Evolutionary conservation across 53 echinoderm and acorn worm genomes (phyloP).

Genomic region (Patiria pectinifera): DNA sequence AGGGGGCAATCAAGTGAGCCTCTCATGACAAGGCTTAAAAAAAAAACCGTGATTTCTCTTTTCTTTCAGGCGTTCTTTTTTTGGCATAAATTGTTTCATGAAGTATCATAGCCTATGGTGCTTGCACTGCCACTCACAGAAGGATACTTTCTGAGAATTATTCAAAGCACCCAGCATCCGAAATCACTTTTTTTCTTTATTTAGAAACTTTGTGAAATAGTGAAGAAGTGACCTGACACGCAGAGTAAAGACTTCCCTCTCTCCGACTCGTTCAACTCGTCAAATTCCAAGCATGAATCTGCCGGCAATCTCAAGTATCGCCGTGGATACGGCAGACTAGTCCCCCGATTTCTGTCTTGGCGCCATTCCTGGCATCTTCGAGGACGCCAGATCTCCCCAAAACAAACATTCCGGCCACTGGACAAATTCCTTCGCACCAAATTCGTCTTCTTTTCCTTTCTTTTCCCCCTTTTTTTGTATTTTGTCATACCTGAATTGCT

Average conservation of each 20-base stretch:
- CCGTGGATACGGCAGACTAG: conserved; percentile 18
- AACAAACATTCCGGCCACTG: conserved; percentile 37
- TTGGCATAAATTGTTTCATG: too few relatives aligned
- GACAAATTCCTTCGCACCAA: too few relatives aligned
- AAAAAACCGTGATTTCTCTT: too few relatives aligned
- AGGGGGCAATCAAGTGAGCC: too few relatives aligned
- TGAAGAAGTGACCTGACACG: background rate
- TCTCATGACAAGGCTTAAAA: too few relatives aligned
- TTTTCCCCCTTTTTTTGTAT: background rate
- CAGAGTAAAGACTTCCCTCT: background rate
- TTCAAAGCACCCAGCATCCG: too few relatives aligned
- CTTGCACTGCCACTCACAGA: background rate
- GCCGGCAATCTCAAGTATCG: conserved; percentile 32
- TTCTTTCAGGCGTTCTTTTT: too few relatives aligned
- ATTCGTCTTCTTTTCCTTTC: background rate
- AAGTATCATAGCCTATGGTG: background rate
- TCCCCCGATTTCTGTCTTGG: background rate
- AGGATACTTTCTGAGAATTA: background rate
- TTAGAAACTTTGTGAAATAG: background rate
- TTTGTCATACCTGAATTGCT: background rate
- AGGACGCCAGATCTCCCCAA: conserved; percentile 11
- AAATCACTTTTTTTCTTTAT: background rate
- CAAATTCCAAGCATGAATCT: conserved; percentile 41
- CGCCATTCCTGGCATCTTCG: background rate
- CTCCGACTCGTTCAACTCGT: conserved; percentile 6